Evolutionary conservation across 2,797 vertebrate genomes (phyloP), one percentile per base, ranked within the genome.

Genomic region (Labeo calbasu): DNA sequence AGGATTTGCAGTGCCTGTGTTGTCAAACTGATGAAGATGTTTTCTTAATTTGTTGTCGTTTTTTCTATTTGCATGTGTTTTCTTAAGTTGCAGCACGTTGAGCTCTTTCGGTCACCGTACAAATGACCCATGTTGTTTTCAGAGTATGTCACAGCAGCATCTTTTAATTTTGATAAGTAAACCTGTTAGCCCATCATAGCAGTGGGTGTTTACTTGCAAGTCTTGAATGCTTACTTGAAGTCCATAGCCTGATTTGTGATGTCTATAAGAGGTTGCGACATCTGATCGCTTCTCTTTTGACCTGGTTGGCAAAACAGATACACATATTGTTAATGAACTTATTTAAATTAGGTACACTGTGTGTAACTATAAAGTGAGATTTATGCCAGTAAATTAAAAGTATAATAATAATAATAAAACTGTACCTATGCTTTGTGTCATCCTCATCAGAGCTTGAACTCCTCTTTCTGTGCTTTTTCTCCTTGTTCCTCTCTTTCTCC

Each of bases 161-260:
- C 40, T 40, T 40, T 6, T 40, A 6, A 40, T 40, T 40, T 6
- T 40, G 1, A 40, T 40, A 40, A 40, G 40, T 4, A 40, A 40
- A 40, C 40, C 40, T 40, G 40, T 40, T 6, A 40, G 40, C 40
- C 40, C 2, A 40, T 40, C 40, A 40, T 40, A 40, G 40, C 5
- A 40, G 5, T 40, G 40, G 40, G 40, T 8, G 7, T 40, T 40
- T 40, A 40, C 40, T 40, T 40, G 40, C 40, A 7, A 40, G 40
- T 40, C 40, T 40, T 40, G 0, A 40, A 40, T 40, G 40, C 93
- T 90, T 73, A 98, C 98, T 92, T 95, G 97, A 0, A 99, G 94
- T 3, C 98, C 98, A 28, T 96, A 99, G 28, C 94, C 95, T 2
- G 95, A 88, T 25, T 85, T 55, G 88, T 90, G 95, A 85, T 87